phyloP scores from a whole-genome alignment of 2,797 vertebrate genomes.

The Hyperoplus lanceolatus region DNA sequence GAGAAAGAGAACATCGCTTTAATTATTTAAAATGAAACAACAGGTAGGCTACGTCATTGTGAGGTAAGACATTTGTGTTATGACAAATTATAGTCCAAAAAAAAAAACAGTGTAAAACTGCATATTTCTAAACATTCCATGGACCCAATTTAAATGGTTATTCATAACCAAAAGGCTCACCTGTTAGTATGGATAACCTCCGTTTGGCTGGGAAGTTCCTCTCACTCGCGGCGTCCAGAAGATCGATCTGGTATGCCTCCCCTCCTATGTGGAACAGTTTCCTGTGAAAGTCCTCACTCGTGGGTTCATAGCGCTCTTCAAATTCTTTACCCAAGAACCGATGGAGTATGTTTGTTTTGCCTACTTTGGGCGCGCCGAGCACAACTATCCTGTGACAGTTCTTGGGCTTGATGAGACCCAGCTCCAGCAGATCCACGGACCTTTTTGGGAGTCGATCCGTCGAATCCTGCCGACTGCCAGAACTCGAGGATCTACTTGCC shows the following conservation, averaged over 20 bases:
- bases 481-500: conserved; percentile 68
- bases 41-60: background rate
- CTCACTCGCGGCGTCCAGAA: conserved; percentile 84
- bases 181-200: conserved; percentile 85
- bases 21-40: background rate
- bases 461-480: conserved; percentile 57
- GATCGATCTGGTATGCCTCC: conserved; percentile 82
- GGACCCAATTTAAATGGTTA: background rate
- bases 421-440: conserved; percentile 67
- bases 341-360: conserved; percentile 82
- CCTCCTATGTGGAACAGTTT: conserved; percentile 85
- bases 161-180: conserved; percentile 55
- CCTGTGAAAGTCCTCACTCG: conserved; percentile 84
- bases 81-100: too few species aligned
- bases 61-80: too few species aligned
- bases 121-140: background rate
- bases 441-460: conserved; percentile 55
- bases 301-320: conserved; percentile 82
- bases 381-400: conserved; percentile 84
- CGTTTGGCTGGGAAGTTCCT: conserved; percentile 85
- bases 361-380: conserved; percentile 82
- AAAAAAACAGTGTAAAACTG: too few species aligned
- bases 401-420: conserved; percentile 70
- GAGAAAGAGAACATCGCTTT: background rate
- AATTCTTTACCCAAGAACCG: conserved; percentile 81